These are phyloP conservation scores for Chrysomallon squamiferum DNA, from an alignment of 1,140 invertebrate species.

Conservation along the genomic window DNA sequence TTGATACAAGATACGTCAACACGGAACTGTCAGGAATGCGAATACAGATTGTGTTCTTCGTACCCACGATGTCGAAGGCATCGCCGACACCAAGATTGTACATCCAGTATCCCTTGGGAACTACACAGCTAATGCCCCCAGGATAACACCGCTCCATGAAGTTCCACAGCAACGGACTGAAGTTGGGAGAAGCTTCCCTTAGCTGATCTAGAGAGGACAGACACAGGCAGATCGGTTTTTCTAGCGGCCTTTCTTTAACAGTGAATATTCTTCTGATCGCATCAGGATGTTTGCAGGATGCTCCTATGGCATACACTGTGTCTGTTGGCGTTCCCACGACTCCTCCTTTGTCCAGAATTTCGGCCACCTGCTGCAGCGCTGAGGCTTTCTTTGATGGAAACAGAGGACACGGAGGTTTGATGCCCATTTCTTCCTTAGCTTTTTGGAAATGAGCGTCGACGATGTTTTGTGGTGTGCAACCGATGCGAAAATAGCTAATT, in stretches of 20 bases:
- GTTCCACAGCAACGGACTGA: slow-evolving; percentile 37
- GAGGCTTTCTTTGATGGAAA: slow-evolving; percentile 38
- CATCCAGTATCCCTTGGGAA: slow-evolving; percentile 37
- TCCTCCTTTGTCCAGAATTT: slow-evolving; percentile 34
- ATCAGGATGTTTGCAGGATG: slow-evolving; percentile 42
- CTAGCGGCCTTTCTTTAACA: slow-evolving; percentile 35
- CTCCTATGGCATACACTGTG: slow-evolving; percentile 46
- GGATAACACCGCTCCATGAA: slow-evolving; percentile 48
- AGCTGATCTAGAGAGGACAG: slow-evolving; percentile 44
- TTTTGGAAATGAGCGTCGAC: slow-evolving; percentile 43
- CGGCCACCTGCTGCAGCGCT: slow-evolving; percentile 25
- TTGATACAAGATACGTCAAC: slow-evolving; percentile 25
- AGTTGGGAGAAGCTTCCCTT: slow-evolving; percentile 31
- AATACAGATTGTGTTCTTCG: slow-evolving; percentile 33
- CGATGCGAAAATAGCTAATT: slow-evolving; percentile 46
- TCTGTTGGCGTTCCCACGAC: slow-evolving; percentile 47
- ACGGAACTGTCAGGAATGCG: slow-evolving; percentile 34
- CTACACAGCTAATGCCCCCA: slow-evolving; percentile 41
- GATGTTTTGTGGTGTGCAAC: slow-evolving; percentile 41
- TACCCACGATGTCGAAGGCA: slow-evolving; percentile 28
- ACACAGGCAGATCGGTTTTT: slow-evolving; percentile 50
- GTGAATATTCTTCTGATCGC: slow-evolving; percentile 42
- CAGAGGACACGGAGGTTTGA: slow-evolving; percentile 26
- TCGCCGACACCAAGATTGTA: slow-evolving; percentile 29
- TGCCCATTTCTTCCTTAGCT: slow-evolving; percentile 27